Evolutionary conservation across 1,140 invertebrate species (phyloP), one percentile per base, ranked within the genome.

Genomic region (Drosophila suzukii): DNA sequence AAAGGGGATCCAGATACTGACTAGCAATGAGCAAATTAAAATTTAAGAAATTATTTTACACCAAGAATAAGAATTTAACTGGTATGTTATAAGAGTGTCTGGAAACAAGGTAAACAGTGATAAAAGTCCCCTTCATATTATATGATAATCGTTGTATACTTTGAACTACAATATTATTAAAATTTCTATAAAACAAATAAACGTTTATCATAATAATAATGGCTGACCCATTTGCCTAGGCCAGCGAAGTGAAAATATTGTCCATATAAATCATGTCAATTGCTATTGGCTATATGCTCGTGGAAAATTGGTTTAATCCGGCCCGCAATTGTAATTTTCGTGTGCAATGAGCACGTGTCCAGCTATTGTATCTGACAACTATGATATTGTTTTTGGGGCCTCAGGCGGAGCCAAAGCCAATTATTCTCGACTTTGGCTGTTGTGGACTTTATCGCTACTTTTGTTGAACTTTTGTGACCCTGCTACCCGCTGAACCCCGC

Each of bases 251-350:
- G 51, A 60, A 81, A 55, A 84, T 63, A 66, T 77, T 59, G 59
- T 50, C 34, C 54, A 59, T 71, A 82, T 86, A 86, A 78, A 85
- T 85, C 78, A 86, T 65, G 70, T 78, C 78, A 75, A 78, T 43
- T 60, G 65, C 36, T 57, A 32, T 70, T 39, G 41, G 50, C 34
- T 47, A 8, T 70, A 66, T 56, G 67, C 63, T 38, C 34, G 24
- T 38, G 50, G 50, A 71, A 71, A 71, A 70, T 68, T 61, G 41
- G 55, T 70, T 73, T 56, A 73, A 67, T 75, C 71, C 56, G 17
- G 17, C n/a, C 27, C 27, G 17, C 47, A 15, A 61, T 57, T 34
- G 44, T 61, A 66, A 67, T 76, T 72, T 75, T 57, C 66, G 58
- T 82, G 83, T 75, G 65, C 70, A 67, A 41, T 72, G 41, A 75